Evolutionary conservation across 2,113 vertebrate genomes (phyloP), one percentile per base, ranked within the genome.

Genomic region (Hystrix cristata): DNA sequence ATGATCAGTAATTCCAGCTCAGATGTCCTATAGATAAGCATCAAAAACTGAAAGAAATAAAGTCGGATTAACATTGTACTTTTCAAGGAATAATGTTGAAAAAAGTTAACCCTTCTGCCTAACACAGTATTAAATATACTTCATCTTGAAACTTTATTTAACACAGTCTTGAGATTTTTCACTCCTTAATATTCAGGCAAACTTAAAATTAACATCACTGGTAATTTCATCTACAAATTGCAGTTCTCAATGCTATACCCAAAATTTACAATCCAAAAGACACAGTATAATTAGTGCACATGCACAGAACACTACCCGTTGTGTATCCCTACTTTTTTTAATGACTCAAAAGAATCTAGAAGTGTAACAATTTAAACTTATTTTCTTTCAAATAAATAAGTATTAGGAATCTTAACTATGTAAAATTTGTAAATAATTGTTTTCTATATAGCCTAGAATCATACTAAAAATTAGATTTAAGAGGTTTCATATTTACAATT

Each of bases 401-500:
- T 97, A 97, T 94, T 69, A 90, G 84, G 57, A 90, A 16, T 64
- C 29, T 98, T 96, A 97, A 96, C 57, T 95, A 84, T 79, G 74
- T 80, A 93, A 94, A 62, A 91, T 96, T 91, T 98, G 98, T 76
- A 98, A 98, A 93, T 80, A 95, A 97, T 95, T 94, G 83, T 96
- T 95, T 98, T 97, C 97, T 98, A 96, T 65, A 97, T 93, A 97
- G 96, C 91, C 97, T 82, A 98, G 97, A 14, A 38, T 85, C 78
- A 95, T 43, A 97, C 84, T 96, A 96, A 97, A 98, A 92, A 97
- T 95, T 78, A 87, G 85, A 92, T 96, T 90, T 97, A 96, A 96
- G 95, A 98, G 98, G 97, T 38, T 87, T 90, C 78, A 89, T 97
- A 98, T 98, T 98, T 98, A 99, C 97, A 99, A 95, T 98, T 97